A percentile compares a stretch with the other conserved stretches of the same genome.
Conservation (phyloP, 2,113 vertebrate species). For the Athene cunicularia region DNA sequence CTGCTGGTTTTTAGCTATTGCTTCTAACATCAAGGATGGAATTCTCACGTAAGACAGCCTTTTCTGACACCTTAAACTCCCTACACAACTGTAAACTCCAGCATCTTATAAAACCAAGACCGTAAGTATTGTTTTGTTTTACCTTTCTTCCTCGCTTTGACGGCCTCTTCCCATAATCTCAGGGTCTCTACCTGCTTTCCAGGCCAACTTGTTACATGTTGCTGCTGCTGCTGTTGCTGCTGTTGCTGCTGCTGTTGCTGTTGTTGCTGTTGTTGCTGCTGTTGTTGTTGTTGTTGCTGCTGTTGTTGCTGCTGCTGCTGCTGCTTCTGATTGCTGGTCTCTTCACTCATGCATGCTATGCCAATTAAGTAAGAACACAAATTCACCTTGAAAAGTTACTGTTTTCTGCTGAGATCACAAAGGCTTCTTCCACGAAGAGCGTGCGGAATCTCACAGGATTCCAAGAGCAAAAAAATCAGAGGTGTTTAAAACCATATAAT, state of each 20-base stretch:
- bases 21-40: neutral
- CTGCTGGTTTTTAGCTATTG: neutral
- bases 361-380: constrained; percentile 72
- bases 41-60: neutral
- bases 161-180: constrained; percentile 83
- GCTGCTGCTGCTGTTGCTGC: constrained; percentile 69
- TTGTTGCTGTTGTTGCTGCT: neutral
- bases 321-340: constrained; percentile 83
- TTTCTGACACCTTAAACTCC: neutral
- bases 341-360: constrained; percentile 82
- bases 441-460: constrained; percentile 3
- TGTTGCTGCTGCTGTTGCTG: constrained; percentile 37
- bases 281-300: constrained; percentile 61
- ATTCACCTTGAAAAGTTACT: constrained; percentile 63
- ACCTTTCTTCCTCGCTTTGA: constrained; percentile 85
- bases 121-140: neutral
- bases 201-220: constrained; percentile 81
- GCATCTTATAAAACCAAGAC: neutral
- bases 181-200: constrained; percentile 83
- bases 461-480: neutral
- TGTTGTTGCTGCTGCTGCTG: constrained; percentile 63
- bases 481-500: neutral
- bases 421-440: constrained; percentile 26
- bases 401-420: constrained; percentile 41
- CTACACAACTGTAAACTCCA: neutral